Percentiles rank a stretch among this genome's conserved stretches.
phyloP scores from a whole-genome alignment of 2,113 vertebrate species.

The Azemiops feae region DNA sequence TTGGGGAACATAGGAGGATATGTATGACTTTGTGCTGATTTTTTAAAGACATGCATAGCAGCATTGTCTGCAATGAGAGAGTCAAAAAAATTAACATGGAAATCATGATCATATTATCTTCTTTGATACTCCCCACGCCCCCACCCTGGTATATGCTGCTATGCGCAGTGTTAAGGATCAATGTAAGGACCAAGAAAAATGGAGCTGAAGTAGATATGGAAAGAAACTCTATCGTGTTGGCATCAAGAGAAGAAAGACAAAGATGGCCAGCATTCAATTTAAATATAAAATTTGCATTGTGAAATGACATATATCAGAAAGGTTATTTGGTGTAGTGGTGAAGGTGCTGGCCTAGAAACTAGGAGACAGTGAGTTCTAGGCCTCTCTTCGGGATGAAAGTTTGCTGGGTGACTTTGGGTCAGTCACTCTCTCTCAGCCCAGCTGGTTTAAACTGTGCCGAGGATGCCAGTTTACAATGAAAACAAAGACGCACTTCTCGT shows the following conservation, averaged over 20 bases:
- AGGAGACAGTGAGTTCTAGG: not conserved
- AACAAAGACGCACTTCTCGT: not conserved
- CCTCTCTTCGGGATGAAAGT: not conserved
- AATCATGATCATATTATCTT: not conserved
- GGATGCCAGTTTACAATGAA: not conserved
- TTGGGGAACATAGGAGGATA: not conserved
- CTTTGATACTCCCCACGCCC: not conserved
- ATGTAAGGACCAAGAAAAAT: not conserved
- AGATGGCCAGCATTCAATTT: not conserved
- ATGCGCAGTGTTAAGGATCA: not conserved
- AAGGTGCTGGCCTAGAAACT: not conserved
- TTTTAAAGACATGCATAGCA: not conserved
- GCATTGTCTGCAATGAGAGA: not conserved
- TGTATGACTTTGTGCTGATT: not conserved
- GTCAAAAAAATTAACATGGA: not conserved
- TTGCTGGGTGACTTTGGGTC: not conserved
- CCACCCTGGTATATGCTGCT: not conserved
- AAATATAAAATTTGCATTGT: not conserved
- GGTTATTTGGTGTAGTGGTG: not conserved
- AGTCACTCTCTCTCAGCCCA: not conserved
- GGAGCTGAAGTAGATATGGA: not conserved
- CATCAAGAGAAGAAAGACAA: not conserved
- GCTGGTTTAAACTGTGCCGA: not conserved
- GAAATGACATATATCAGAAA: not conserved
- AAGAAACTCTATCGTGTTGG: not conserved